Base-by-base conservation (phyloP, 1,140 invertebrate species). In the Drosophila paulistorum region DNA sequence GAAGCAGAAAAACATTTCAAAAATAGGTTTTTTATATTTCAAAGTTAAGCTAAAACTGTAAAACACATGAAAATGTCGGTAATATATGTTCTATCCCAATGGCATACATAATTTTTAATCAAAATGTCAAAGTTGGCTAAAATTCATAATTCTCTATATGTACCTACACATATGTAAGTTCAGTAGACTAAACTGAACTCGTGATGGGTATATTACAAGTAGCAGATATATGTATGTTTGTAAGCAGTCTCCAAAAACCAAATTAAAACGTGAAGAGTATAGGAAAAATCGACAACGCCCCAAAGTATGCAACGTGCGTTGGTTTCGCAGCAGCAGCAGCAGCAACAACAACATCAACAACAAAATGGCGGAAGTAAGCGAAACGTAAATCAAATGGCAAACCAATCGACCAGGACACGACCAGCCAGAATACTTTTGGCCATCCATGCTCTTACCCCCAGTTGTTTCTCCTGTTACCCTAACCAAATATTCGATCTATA, bases 401-500 rank as follows among this genome's bases (percentile, higher is more conserved):
- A 68, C 42, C 74, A 76, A 60, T 76, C 73, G 74, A 20, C 45
- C 73, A 76, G 48, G 42, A 54, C 66, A 58, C 74, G 66, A 64
- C 74, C 33, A 59, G n/a, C 57, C 33, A 51, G 10, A 20, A 51
- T 51, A 51, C 45, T 51, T 20, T 23, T 11, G n/a, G 2, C 17
- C 45, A 13, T 39, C 10, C 2, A 30, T 13, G 4, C 26, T 6
- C 17, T 26, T 5, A 7, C 9, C 17, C 26, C 23, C 20, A 39
- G 37, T 39, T 39, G 37, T 39, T 39, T n/a, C 54, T 20, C 26
- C 57, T 37, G 30, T 67, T 51, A 51, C 45, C 17, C 54, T 33
- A 45, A 76, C 73, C 72, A 87, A 79, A 86, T 82, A 86, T 87
- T 86, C 83, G 82, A 86, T 86, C 83, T 87, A 79, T 87, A 86